Evolutionary conservation across 2,888 invertebrate genomes (phyloP).

Genomic region (Nomada lathburiana): DNA sequence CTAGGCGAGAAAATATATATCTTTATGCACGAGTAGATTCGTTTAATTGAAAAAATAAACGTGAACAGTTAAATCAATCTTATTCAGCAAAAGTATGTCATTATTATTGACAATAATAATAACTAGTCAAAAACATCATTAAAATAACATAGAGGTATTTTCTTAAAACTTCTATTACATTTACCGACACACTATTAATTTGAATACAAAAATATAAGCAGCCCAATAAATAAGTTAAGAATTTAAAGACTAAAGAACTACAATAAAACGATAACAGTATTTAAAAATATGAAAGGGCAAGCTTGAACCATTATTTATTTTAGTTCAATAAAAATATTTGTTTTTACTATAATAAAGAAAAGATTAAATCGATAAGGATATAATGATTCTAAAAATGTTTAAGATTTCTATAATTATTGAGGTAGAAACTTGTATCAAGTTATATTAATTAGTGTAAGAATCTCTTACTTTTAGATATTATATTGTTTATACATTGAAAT

Average conservation of each 20-base stretch:
- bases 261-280: too few species aligned
- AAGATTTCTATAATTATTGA: not conserved
- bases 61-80: not conserved
- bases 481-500: conserved; percentile 90
- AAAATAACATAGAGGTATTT: not conserved
- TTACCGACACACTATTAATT: too few species aligned
- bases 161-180: not conserved
- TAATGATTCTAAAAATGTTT: not conserved
- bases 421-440: not conserved
- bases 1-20: not conserved
- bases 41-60: not conserved
- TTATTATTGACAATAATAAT: not conserved
- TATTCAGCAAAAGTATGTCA: not conserved
- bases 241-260: too few species aligned
- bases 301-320: too few species aligned
- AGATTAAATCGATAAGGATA: too few species aligned
- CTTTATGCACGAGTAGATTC: not conserved
- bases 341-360: too few species aligned
- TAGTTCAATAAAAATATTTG: too few species aligned
- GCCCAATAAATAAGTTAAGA: too few species aligned
- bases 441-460: not conserved
- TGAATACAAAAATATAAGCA: too few species aligned
- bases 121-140: not conserved
- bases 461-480: not conserved
- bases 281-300: too few species aligned